Conservation (phyloP, 1,140 invertebrate genomes). For the Rhagoletis pomonella region DNA sequence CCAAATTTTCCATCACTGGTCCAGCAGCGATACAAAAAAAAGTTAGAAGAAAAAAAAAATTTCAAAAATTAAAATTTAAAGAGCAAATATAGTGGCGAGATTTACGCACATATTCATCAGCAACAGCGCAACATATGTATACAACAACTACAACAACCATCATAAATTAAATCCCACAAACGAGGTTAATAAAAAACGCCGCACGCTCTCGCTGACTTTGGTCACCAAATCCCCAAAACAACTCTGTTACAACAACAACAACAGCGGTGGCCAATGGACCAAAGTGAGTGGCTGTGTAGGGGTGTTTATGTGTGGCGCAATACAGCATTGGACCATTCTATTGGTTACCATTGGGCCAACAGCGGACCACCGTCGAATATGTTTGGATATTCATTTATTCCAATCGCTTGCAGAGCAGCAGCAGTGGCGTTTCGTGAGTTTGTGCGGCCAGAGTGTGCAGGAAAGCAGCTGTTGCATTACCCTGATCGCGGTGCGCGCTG, state of each 20-base stretch:
- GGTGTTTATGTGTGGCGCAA: not conserved
- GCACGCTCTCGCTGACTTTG: not conserved
- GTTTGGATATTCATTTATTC: slow-evolving; percentile 28
- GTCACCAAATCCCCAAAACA: slow-evolving; percentile 46
- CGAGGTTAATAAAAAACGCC: slow-evolving; percentile 42
- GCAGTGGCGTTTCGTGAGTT: not conserved
- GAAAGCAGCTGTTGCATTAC: not conserved
- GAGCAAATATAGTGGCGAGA: not conserved
- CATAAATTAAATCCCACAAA: not conserved
- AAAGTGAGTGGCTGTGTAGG: not conserved
- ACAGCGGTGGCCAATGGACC: not conserved
- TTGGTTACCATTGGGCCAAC: not conserved
- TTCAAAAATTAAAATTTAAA: slow-evolving; percentile 18
- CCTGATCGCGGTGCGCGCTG: not conserved
- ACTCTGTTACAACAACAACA: not conserved
- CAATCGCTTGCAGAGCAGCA: not conserved
- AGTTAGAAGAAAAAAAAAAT: not conserved
- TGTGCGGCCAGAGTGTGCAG: not conserved
- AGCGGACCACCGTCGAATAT: not conserved
- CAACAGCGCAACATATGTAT: not conserved
- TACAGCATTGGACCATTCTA: not conserved
- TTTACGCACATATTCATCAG: not conserved
- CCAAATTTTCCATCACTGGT: no score
- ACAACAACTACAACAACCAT: not conserved
- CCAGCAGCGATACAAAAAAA: no score